Conservation (phyloP, 2,797 vertebrate species). For the Centroberyx gerrardi region DNA sequence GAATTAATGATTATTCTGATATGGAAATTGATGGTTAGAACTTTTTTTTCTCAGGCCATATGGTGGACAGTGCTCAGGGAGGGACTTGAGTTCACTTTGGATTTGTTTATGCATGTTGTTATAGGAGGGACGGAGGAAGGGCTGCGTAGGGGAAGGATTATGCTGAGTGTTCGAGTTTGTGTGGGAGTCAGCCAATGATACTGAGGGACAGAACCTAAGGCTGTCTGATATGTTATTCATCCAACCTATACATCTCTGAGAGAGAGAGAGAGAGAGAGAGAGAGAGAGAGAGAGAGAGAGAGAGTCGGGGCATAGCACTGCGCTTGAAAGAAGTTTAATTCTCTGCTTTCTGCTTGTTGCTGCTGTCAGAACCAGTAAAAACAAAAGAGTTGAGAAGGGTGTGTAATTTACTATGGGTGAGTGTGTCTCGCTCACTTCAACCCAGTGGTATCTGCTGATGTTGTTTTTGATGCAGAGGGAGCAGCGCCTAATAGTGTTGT, state of each 20-base stretch:
- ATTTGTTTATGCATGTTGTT: constrained; percentile 76
- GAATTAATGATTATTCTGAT: constrained; percentile 74
- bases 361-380: constrained; percentile 11
- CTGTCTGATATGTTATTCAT: constrained; percentile 10
- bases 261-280: background rate
- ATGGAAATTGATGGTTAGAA: constrained; percentile 77
- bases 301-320: background rate
- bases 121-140: constrained; percentile 45
- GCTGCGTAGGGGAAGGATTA: constrained; percentile 24
- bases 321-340: background rate
- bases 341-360: constrained; percentile 1
- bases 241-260: background rate
- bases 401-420: constrained; percentile 1
- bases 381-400: constrained; percentile 1
- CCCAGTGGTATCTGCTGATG: background rate
- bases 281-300: background rate
- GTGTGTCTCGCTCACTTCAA: background rate
- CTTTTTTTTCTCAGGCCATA: constrained; percentile 72
- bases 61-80: constrained; percentile 76
- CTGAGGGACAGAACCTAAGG: constrained; percentile 6
- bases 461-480: constrained; percentile 5
- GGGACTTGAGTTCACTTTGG: constrained; percentile 72
- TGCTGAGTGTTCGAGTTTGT: constrained; percentile 47
- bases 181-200: constrained; percentile 35
- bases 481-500: constrained; percentile 10